Base-by-base conservation (phyloP, 37 sponge, comb jelly and placozoan genomes). In the Haliclona indistincta region DNA sequence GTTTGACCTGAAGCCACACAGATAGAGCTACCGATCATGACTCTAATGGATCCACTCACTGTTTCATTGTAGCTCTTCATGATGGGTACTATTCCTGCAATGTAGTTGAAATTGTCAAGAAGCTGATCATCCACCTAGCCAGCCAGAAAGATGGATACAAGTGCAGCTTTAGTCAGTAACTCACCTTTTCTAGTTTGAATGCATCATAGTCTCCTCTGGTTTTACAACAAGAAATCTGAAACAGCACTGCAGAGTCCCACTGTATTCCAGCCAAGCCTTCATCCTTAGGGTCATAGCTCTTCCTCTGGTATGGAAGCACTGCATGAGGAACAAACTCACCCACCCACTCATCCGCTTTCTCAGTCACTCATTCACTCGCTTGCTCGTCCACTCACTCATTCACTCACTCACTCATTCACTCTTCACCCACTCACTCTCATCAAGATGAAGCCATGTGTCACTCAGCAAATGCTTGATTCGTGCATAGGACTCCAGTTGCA, bases 191-290 rank as follows among this genome's bases (percentile, higher is more conserved):
- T 28, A 83, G 34, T 8, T 76, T 75, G 28, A 83, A 83, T 23
- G 76, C 84, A 75, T 83, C 84, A 29, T 83, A 42, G 41, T 69
- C 44, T 25, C 7, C 60, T 58, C n/a, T 20, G 25, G 7, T n/a
- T 58, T 11, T n/a, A 20, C 60, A 25, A 25, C 26, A 25, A 8
- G 60, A n/a, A 26, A 58, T 8, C 71, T 56, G 23, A 45, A 29
- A 73, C 38, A 89, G 73, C 52, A 74, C 79, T 20, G 90, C 90
- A 61, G 41, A 47, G 72, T 89, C 90, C 90, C 90, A 89, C 51
- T 71, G 51, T 53, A 89, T 60, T 26, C 71, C 81, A 26, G 54
- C 58, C 58, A 89, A 62, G 3, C 81, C 80, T 36, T 69, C 36
- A 5, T 71, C 82, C 38, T 51, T 64, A 5, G 77, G 64, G 23